Conservation (phyloP, 2,797 vertebrate species). For the Phataginus tetradactyla region DNA sequence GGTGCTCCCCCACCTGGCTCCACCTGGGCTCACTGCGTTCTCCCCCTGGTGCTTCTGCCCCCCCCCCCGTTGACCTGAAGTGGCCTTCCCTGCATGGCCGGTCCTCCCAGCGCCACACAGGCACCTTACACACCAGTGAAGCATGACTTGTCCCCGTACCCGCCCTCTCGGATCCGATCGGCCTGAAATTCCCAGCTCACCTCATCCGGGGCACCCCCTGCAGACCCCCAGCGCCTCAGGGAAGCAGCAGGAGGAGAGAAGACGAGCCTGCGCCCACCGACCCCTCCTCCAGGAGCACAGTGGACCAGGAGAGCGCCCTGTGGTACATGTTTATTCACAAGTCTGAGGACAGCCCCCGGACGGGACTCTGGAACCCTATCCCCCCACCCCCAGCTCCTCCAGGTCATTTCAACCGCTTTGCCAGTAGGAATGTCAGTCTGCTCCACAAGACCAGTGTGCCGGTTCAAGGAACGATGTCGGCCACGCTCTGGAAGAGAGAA, state of each 20-base stretch:
- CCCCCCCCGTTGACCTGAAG: not conserved
- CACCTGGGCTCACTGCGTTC: not conserved
- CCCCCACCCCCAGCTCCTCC: constrained; percentile 5
- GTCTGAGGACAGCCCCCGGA: not conserved
- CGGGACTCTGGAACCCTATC: not conserved
- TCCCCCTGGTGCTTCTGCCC: not conserved
- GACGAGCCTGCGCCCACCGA: not conserved
- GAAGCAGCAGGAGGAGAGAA: not conserved
- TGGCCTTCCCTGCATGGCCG: not conserved
- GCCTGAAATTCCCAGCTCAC: not conserved
- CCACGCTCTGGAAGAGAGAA: constrained; percentile 69
- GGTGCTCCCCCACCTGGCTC: not conserved
- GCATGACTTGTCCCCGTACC: not conserved
- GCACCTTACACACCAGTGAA: not conserved
- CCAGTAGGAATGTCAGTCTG: constrained; percentile 19
- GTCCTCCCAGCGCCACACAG: not conserved
- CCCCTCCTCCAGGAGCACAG: not conserved
- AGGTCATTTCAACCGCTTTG: not conserved
- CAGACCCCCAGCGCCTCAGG: not conserved
- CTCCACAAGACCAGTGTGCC: not conserved
- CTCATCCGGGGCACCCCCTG: too few relatives aligned
- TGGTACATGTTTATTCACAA: constrained; percentile 70
- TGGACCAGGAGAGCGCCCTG: not conserved
- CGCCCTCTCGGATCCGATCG: not conserved
- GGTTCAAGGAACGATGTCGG: constrained; percentile 74